Evolutionary conservation across 2,797 vertebrate species (phyloP).

Genomic region (Argentina silus): DNA sequence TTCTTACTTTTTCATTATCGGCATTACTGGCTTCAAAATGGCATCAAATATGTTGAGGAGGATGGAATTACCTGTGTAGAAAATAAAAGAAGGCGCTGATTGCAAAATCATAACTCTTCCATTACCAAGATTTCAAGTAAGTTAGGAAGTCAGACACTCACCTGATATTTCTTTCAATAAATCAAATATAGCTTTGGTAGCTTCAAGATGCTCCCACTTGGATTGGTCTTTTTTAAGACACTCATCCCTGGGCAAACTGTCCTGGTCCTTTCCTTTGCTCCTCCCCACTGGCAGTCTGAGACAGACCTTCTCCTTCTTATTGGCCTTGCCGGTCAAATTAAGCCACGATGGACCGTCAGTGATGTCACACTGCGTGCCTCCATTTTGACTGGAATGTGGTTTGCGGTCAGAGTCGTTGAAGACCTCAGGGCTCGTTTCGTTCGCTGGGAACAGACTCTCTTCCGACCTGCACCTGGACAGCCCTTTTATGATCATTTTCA

Average conservation of each 20-base stretch:
- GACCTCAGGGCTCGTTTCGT: slow-evolving; percentile 42
- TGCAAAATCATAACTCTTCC: neutral
- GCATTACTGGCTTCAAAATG: slow-evolving; percentile 74
- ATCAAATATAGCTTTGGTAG: slow-evolving; percentile 79
- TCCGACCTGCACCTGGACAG: slow-evolving; percentile 58
- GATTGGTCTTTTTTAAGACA: slow-evolving; percentile 54
- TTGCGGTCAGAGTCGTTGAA: neutral
- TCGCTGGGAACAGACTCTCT: slow-evolving; percentile 59
- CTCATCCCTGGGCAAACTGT: slow-evolving; percentile 47
- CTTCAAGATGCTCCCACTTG: slow-evolving; percentile 69
- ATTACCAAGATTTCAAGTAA: neutral
- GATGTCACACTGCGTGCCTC: slow-evolving; percentile 29
- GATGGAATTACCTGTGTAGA: slow-evolving; percentile 75
- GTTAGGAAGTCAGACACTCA: slow-evolving; percentile 55
- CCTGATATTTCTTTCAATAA: slow-evolving; percentile 82
- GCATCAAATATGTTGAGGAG: slow-evolving; percentile 74
- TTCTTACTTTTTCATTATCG: slow-evolving; percentile 78
- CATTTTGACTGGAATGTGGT: slow-evolving; percentile 30
- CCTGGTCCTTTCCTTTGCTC: slow-evolving; percentile 61
- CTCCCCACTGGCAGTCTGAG: slow-evolving; percentile 50
- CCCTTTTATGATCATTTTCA: slow-evolving; percentile 63
- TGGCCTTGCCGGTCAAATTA: slow-evolving; percentile 24
- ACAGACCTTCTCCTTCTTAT: slow-evolving; percentile 63
- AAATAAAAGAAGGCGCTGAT: neutral
- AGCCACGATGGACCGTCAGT: slow-evolving; percentile 21